Evolutionary conservation across 2,113 vertebrate genomes (phyloP), one percentile per base, ranked within the genome.

Genomic region (Seriola dumerili): DNA sequence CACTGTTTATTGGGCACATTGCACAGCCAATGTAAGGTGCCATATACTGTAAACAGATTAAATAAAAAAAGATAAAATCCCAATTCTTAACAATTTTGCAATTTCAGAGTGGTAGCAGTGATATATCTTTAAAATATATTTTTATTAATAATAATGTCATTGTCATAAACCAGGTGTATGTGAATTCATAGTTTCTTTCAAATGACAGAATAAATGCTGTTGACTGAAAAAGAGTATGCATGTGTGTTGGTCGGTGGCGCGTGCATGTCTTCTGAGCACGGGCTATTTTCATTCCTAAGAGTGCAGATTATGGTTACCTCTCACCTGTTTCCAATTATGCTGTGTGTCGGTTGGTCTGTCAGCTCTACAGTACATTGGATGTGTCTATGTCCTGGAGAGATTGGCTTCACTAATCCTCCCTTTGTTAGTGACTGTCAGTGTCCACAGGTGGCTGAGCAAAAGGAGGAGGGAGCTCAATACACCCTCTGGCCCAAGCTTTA

Each of bases 381-480:
- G 75, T 78, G 63, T 52, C 64, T 68, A 63, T 70, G 54, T 75
- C 70, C 57, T 61, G 0, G 65, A 76, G 21, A 69, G 84, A 90
- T 85, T 83, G 89, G 84, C 61, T 87, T 72, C 75, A 75, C 68
- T 93, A 92, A 93, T 92, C 91, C 85, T 66, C n/a, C 83, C 73
- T 91, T 93, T 91, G 90, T 93, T 77, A 64, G 68, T 42, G 70
- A 36, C 75, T 80, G 57, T 81, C 84, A 84, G 64, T 81, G 84
- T 74, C 80, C 73, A 85, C 84, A 84, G 83, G 81, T 68, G 75
- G 79, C 55, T 66, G 52, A 57, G 74, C 55, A 62, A 55, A 81
- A 81, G 23, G 10, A 72, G 61, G 13, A 59, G 44, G 65, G 29
- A 61, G 34, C 67, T 61, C 61, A 44, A 17, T 48, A 54, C 40